Evolutionary conservation across 2,888 invertebrate genomes (phyloP).

Genomic region (Pogonocherus hispidulus): DNA sequence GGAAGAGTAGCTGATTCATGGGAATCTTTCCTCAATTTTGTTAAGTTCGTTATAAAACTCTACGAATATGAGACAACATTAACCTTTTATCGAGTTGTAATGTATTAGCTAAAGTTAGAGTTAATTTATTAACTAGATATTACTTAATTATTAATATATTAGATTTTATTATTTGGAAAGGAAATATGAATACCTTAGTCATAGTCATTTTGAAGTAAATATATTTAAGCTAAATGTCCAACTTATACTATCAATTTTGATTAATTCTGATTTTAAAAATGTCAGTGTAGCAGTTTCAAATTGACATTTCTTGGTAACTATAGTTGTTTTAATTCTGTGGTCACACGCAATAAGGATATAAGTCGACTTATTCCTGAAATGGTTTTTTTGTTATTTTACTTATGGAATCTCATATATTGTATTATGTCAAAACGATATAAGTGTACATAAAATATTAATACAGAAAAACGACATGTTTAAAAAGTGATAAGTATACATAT

Average conservation of each 20-base stretch:
- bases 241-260: slow-evolving; percentile 13
- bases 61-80: neutral
- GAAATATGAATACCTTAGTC: slow-evolving; percentile 5
- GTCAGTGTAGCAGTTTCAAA: neutral
- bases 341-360: too few species aligned
- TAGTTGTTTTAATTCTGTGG: too few species aligned
- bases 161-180: neutral
- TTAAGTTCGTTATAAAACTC: slow-evolving; percentile 17
- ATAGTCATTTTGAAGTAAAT: slow-evolving; percentile 6
- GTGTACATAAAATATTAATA: too few species aligned
- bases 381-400: too few species aligned
- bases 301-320: slow-evolving; percentile 7
- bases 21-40: slow-evolving; percentile 14
- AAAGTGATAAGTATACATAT: too few species aligned
- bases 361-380: too few species aligned
- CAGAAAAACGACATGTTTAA: too few species aligned
- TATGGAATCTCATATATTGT: too few species aligned
- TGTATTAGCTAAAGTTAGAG: neutral
- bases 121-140: neutral
- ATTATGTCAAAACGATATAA: too few species aligned
- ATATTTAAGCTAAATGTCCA: neutral
- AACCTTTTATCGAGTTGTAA: neutral
- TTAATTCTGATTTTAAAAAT: neutral
- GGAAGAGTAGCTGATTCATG: slow-evolving; percentile 41
- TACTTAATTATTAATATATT: neutral